A percentile compares a stretch with the other conserved stretches of the same genome.
phyloP scores from a whole-genome alignment of 2,888 invertebrate species.

The Lasioglossum oenotherae region DNA sequence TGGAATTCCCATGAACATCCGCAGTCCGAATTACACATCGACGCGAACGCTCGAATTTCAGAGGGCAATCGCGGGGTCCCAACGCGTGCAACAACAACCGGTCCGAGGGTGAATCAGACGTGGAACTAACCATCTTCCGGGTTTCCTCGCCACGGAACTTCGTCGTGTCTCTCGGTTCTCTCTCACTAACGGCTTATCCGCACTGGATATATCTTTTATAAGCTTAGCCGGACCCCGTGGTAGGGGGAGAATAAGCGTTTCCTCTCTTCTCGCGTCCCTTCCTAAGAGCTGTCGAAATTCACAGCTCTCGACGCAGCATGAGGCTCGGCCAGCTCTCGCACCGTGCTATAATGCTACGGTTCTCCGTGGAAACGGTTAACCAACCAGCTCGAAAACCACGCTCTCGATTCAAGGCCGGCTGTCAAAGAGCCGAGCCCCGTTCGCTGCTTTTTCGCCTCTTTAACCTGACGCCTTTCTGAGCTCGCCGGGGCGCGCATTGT shows the following conservation, averaged over 20 bases:
- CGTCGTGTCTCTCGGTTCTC: slow-evolving; percentile 43
- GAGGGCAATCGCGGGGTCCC: background rate
- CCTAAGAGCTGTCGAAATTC: slow-evolving; percentile 59
- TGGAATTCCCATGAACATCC: background rate
- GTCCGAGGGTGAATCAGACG: background rate
- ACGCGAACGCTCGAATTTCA: background rate
- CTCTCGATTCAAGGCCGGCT: slow-evolving; percentile 34
- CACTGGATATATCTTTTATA: slow-evolving; percentile 81
- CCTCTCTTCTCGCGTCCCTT: slow-evolving; percentile 46
- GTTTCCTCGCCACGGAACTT: slow-evolving; percentile 1
- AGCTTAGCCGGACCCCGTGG: slow-evolving; percentile 69
- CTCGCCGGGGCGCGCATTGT: background rate
- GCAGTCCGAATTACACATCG: background rate
- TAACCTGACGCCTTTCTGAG: background rate
- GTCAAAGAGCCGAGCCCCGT: background rate
- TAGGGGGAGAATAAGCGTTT: slow-evolving; percentile 36
- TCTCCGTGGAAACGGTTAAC: slow-evolving; percentile 73
- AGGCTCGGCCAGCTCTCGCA: slow-evolving; percentile 41
- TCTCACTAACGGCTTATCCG: slow-evolving; percentile 73
- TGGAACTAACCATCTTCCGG: slow-evolving; percentile 55
- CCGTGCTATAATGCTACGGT: slow-evolving; percentile 78
- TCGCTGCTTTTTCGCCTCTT: background rate
- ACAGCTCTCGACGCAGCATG: slow-evolving; percentile 33
- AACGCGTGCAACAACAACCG: background rate
- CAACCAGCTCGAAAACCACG: slow-evolving; percentile 47